Conservation (phyloP, 2,888 invertebrate genomes). For the Lamellibrachia columna region DNA sequence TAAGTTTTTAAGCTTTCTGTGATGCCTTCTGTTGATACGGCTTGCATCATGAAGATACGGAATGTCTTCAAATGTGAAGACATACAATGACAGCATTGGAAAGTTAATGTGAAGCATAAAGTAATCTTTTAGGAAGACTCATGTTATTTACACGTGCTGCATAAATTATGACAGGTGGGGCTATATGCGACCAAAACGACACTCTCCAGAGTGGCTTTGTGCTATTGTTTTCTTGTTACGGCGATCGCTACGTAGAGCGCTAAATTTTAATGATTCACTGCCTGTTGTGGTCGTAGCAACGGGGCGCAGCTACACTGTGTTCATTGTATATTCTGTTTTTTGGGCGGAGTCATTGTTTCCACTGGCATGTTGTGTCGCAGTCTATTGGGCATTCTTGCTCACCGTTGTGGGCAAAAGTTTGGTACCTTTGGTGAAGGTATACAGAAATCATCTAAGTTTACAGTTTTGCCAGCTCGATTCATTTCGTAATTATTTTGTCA, state of each 20-base stretch:
- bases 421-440: conserved; percentile 3
- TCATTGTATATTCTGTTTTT: neutral
- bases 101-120: neutral
- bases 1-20: neutral
- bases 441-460: neutral
- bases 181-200: neutral
- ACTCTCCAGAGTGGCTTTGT: neutral
- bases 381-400: neutral
- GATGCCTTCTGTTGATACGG: neutral
- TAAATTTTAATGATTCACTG: neutral
- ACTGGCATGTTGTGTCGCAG: neutral
- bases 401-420: neutral
- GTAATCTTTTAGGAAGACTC: neutral
- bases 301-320: neutral
- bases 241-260: neutral
- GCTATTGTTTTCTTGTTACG: neutral
- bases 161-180: neutral
- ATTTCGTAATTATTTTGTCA: neutral
- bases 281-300: neutral
- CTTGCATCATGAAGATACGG: neutral
- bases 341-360: neutral
- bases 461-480: neutral
- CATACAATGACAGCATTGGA: neutral
- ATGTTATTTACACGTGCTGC: neutral
- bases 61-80: neutral